A percentile compares a stretch with the other conserved stretches of the same genome.
These are phyloP conservation scores for Halichoeres trimaculatus DNA, from an alignment of 2,113 vertebrate species.

Conservation along the genomic window DNA sequence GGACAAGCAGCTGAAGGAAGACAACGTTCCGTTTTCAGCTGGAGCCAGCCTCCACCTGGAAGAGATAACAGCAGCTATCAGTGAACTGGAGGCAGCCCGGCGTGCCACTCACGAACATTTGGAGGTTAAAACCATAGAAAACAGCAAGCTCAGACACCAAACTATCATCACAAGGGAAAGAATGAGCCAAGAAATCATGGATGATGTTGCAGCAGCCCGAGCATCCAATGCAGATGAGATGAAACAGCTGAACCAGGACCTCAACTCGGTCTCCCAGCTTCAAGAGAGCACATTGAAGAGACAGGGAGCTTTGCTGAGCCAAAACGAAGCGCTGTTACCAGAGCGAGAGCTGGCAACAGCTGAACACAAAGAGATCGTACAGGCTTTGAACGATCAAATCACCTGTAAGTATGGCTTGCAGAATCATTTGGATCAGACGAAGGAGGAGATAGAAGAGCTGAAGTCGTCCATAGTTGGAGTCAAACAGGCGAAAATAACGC, in stretches of 20 bases:
- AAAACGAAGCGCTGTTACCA: conserved; percentile 45
- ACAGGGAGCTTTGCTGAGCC: conserved; percentile 58
- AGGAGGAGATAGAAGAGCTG: conserved; percentile 32
- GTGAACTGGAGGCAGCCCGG: conserved; percentile 82
- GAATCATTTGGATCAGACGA: conserved; percentile 35
- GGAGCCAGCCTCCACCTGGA: conserved; percentile 81
- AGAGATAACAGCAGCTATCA: conserved; percentile 78
- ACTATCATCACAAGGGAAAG: conserved; percentile 63
- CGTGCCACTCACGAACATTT: conserved; percentile 79
- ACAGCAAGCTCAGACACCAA: conserved; percentile 81
- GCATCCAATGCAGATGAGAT: conserved; percentile 69
- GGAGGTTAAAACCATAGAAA: conserved; percentile 88
- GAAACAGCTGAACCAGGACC: conserved; percentile 68
- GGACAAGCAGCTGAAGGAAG: conserved; percentile 80
- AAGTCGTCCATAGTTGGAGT: neutral
- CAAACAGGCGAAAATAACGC: neutral
- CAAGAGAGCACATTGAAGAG: conserved; percentile 50
- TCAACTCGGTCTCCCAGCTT: conserved; percentile 44
- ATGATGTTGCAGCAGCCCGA: conserved; percentile 76
- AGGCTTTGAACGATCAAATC: conserved; percentile 46
- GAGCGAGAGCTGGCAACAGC: conserved; percentile 11
- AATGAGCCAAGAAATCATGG: conserved; percentile 53
- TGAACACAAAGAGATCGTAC: conserved; percentile 4
- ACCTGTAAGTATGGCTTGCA: conserved; percentile 28
- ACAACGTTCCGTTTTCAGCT: conserved; percentile 73